Evolutionary conservation across 2,888 invertebrate species (phyloP).

Genomic region (Fragum whitleyi): DNA sequence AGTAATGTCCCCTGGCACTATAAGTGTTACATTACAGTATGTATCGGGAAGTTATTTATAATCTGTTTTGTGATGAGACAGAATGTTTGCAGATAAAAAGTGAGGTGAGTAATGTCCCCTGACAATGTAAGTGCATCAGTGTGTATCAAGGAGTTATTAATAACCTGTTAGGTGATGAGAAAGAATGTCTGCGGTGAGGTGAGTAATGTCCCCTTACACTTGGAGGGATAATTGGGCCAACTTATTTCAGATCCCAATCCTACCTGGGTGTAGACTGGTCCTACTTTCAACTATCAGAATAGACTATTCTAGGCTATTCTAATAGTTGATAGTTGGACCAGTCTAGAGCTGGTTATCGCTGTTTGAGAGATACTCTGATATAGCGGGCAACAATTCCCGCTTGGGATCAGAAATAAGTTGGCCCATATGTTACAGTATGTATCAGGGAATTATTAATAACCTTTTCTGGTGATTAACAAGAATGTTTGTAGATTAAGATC

Average conservation of each 20-base stretch:
- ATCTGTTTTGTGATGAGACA: constrained; percentile 77
- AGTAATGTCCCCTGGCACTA: constrained; percentile 42
- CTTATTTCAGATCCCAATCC: no score
- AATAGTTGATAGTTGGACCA: no score
- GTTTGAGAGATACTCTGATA: no score
- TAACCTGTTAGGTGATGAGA: constrained; percentile 78
- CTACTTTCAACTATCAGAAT: no score
- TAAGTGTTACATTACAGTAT: constrained; percentile 70
- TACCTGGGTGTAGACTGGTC: no score
- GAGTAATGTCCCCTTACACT: constrained; percentile 40
- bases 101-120: constrained; percentile 62
- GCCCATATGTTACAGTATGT: constrained; percentile 78
- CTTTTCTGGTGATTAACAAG: constrained; percentile 77
- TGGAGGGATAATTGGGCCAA: no score
- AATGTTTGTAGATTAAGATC: constrained; percentile 63
- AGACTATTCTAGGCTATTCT: no score
- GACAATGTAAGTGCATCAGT: constrained; percentile 60
- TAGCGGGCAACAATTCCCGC: no score
- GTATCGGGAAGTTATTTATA: constrained; percentile 79
- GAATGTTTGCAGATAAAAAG: constrained; percentile 63
- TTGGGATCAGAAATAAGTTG: no score
- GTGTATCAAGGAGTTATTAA: constrained; percentile 80
- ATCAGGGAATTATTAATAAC: constrained; percentile 76
- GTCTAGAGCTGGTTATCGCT: no score
- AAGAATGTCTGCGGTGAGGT: constrained; percentile 69